Percentiles rank a stretch among this genome's conserved stretches.
These are phyloP conservation scores for Salvator merianae DNA, from an alignment of 2,113 vertebrate species.

Conservation along the genomic window DNA sequence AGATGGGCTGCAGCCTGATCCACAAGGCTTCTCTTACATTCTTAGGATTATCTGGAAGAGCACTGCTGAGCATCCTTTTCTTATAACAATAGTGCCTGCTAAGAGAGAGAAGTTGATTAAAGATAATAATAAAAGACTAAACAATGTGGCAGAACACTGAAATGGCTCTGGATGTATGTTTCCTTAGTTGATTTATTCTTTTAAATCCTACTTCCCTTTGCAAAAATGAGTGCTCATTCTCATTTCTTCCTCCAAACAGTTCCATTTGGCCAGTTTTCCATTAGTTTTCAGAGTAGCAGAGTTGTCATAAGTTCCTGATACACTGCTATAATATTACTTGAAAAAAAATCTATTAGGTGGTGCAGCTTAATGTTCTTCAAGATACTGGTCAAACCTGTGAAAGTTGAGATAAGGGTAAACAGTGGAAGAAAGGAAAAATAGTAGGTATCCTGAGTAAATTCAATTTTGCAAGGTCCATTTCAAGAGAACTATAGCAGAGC, in stretches of 20 bases:
- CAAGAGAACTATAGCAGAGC: background rate
- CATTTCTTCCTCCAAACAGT: background rate
- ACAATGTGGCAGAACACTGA: no score
- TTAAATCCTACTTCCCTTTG: no score
- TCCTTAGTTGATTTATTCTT: no score
- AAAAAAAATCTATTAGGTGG: background rate
- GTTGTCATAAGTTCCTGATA: background rate
- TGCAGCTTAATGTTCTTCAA: background rate
- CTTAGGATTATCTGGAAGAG: no score
- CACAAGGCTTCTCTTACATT: no score
- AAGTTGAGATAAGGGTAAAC: background rate
- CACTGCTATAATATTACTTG: background rate
- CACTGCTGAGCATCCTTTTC: no score
- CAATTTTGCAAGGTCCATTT: conserved; percentile 3
- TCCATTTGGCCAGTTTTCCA: background rate
- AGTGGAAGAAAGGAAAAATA: background rate
- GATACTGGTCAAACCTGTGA: background rate
- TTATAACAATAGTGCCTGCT: no score
- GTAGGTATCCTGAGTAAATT: background rate
- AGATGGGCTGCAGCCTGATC: no score
- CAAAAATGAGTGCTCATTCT: no score
- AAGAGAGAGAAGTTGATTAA: no score
- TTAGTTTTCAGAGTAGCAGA: background rate
- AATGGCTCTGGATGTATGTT: no score
- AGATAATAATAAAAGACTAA: no score